Percentiles rank a stretch among this genome's conserved stretches.
Conservation (phyloP, 1,140 invertebrate species). For the Centruroides vittatus region DNA sequence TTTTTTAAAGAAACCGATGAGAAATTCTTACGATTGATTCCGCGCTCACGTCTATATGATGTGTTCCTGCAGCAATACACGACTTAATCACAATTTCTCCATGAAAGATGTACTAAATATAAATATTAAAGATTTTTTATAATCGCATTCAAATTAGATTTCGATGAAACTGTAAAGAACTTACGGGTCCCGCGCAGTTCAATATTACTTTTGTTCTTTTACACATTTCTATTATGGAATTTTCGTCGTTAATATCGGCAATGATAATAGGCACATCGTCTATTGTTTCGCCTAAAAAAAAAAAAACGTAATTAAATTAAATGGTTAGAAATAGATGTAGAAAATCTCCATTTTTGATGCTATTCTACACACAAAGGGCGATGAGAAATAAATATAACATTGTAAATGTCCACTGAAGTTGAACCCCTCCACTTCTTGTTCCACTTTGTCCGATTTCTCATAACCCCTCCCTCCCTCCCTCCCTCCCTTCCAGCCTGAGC, state of each 20-base stretch:
- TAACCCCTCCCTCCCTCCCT: no score
- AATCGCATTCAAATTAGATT: no score
- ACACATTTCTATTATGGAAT: conserved; percentile 60
- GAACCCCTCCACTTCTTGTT: no score
- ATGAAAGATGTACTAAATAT: conserved; percentile 52
- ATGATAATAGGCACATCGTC: conserved; percentile 43
- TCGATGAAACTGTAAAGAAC: not conserved
- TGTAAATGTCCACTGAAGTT: no score
- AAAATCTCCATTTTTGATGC: no score
- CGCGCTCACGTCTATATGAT: conserved; percentile 82
- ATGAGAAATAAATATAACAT: no score
- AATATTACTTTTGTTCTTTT: conserved; percentile 52
- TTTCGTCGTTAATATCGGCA: conserved; percentile 57
- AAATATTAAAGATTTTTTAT: not conserved
- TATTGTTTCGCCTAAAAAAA: no score
- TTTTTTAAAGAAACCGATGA: not conserved
- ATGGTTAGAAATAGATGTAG: no score
- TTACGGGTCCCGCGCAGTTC: conserved; percentile 53
- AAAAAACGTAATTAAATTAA: no score
- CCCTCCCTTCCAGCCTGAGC: no score
- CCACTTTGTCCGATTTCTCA: no score
- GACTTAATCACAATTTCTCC: conserved; percentile 82
- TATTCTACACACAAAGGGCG: no score
- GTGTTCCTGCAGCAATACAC: conserved; percentile 60
- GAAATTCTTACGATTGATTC: conserved; percentile 54